A percentile compares a stretch with the other conserved stretches of the same genome.
Evolutionary conservation across 2,797 vertebrate genomes (phyloP).

Genomic region (Parauchenoglanis punctatus): DNA sequence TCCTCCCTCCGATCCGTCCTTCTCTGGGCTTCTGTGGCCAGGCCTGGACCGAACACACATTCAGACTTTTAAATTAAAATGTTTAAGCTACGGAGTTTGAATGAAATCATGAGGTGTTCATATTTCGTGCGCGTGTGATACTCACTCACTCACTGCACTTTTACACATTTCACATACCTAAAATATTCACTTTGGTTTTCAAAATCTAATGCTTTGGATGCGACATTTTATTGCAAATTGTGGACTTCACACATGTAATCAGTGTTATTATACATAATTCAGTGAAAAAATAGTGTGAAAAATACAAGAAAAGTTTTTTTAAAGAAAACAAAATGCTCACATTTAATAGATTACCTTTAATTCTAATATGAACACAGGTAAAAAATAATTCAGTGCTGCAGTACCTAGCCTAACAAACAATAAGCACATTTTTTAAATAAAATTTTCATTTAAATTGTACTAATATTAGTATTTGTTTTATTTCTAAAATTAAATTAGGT

Average conservation of each 20-base stretch:
- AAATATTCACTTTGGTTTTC: not conserved
- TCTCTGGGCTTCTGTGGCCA: slow-evolving; percentile 35
- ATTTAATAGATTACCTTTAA: not conserved
- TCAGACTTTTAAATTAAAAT: too few species aligned
- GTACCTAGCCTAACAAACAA: not conserved
- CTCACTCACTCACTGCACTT: not conserved
- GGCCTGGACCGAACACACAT: not conserved
- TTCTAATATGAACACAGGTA: too few species aligned
- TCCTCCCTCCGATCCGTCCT: slow-evolving; percentile 26
- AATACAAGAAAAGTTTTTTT: not conserved
- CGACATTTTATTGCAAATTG: not conserved
- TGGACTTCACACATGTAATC: not conserved
- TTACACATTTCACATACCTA: not conserved
- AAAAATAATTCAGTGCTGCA: not conserved
- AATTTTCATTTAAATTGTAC: not conserved
- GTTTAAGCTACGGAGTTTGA: not conserved
- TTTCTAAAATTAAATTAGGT: not conserved
- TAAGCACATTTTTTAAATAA: too few species aligned
- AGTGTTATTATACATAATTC: not conserved
- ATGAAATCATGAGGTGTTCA: not conserved
- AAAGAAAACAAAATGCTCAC: not conserved
- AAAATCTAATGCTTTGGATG: not conserved
- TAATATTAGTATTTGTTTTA: not conserved
- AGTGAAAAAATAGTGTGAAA: not conserved
- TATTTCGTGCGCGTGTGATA: not conserved